Base-by-base conservation (phyloP, 1,140 invertebrate genomes). In the Arctopsyche grandis region DNA sequence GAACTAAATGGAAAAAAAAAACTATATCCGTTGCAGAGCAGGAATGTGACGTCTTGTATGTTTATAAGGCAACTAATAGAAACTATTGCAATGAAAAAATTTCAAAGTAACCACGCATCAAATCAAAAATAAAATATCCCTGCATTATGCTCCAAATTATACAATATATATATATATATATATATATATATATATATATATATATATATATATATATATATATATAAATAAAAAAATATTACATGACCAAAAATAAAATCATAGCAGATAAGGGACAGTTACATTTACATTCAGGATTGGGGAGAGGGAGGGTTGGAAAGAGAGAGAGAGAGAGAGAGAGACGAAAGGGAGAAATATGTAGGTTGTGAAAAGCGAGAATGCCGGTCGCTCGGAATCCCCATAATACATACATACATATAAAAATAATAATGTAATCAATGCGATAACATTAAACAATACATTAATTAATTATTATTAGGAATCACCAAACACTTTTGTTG, bases 401-500 rank as follows among this genome's bases (percentile, higher is more conserved):
- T 38, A 38, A 4, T 38, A 38, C 29, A 38, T 38, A 38, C 29
- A 38, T 70, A 26, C 26, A 70, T 44, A 43, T 70, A 38, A 43
- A 38, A 70, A 70, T 70, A 16, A 70, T 43, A 70, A 44, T 38
- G 19, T 56, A 74, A 74, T 74, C 71, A 74, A 74, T 74, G 71
- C 22, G 46, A 74, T 56, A 74, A 73, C 70, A 14, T 69, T 73
- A 73, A 73, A 73, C 70, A 73, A 74, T 74, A 74, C 48, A 74
- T 74, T 74, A 74, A 74, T 73, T 24, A 71, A 74, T 74, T 74
- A 74, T 56, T 74, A 38, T 56, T 56, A 74, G 21, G 48, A 74
- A 74, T 74, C 71, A 74, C 71, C 71, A 74, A 74, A 74, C 71
- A 74, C 71, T 74, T 74, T 29, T 56, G 10, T 71, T 24, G 48